Evolutionary conservation across 2,113 vertebrate species (phyloP).

Genomic region (Micronycteris hirsuta): DNA sequence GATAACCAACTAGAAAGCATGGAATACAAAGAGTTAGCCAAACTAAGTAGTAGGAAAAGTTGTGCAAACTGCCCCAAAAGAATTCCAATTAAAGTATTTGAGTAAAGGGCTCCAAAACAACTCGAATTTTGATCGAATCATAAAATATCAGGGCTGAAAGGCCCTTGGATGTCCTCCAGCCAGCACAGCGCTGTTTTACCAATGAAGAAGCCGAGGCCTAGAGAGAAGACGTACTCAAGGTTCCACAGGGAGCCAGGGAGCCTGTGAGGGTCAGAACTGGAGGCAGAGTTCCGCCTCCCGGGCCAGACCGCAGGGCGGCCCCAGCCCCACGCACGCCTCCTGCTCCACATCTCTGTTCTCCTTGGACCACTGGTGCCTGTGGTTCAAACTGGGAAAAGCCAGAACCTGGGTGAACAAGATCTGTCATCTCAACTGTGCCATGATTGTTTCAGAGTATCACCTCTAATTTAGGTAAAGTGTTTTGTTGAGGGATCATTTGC

Average conservation of each 20-base stretch:
- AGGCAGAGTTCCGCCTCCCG: not conserved
- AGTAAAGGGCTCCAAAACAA: not conserved
- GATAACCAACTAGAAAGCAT: conserved; percentile 30
- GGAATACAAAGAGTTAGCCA: not conserved
- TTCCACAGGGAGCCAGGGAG: not conserved
- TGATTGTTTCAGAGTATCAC: not conserved
- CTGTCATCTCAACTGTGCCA: not conserved
- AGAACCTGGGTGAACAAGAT: not conserved
- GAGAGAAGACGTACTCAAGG: not conserved
- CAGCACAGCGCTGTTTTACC: not conserved
- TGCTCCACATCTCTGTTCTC: not conserved
- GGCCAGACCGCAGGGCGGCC: not conserved
- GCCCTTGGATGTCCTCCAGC: not conserved
- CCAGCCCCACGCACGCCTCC: not conserved
- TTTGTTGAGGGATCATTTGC: not conserved
- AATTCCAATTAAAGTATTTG: not conserved
- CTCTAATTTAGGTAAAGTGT: not conserved
- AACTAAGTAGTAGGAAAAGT: conserved; percentile 25
- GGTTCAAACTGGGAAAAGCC: not conserved
- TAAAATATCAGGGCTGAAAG: not conserved
- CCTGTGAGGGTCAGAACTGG: not conserved
- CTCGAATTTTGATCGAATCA: not conserved
- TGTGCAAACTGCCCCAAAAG: not conserved
- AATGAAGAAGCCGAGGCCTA: not conserved
- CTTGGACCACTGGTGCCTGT: not conserved